These are phyloP conservation scores for Hephaestus fuliginosus DNA, from an alignment of 2,797 vertebrate species.

Conservation along the genomic window DNA sequence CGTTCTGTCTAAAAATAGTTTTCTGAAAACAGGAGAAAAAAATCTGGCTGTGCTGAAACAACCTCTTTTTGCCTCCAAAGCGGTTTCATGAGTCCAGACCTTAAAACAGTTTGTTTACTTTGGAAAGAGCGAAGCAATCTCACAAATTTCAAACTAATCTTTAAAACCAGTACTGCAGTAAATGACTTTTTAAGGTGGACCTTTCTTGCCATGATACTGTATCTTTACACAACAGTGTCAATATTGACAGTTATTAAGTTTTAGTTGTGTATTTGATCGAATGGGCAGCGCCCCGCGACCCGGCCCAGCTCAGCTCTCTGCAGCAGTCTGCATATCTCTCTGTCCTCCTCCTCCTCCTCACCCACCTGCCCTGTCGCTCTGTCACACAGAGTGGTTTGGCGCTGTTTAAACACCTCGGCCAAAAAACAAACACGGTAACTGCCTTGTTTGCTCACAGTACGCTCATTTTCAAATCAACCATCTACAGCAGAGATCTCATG, in stretches of 20 bases:
- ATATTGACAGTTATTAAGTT: constrained; percentile 33
- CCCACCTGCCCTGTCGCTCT: constrained; percentile 55
- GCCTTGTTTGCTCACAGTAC: not conserved
- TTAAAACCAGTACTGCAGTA: not conserved
- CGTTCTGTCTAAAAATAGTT: constrained; percentile 26
- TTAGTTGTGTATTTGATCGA: constrained; percentile 24
- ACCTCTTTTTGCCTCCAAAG: constrained; percentile 1
- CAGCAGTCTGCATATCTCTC: constrained; percentile 16
- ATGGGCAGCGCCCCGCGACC: not conserved
- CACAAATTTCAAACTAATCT: constrained; percentile 2
- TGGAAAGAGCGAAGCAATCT: not conserved
- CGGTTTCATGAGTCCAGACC: not conserved
- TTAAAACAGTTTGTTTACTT: constrained; percentile 2
- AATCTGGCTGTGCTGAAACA: not conserved
- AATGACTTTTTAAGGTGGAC: constrained; percentile 3
- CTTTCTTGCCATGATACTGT: not conserved
- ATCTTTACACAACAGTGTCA: constrained; percentile 16
- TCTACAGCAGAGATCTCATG: not conserved
- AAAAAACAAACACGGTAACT: not conserved
- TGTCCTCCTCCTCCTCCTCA: constrained; percentile 21
- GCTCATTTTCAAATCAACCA: not conserved
- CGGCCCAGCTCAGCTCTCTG: not conserved
- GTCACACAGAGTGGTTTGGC: not conserved
- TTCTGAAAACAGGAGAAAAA: not conserved
- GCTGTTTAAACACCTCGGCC: constrained; percentile 18